These are phyloP conservation scores for Eupeodes corollae DNA, from an alignment of 1,140 invertebrate species.

Conservation along the genomic window DNA sequence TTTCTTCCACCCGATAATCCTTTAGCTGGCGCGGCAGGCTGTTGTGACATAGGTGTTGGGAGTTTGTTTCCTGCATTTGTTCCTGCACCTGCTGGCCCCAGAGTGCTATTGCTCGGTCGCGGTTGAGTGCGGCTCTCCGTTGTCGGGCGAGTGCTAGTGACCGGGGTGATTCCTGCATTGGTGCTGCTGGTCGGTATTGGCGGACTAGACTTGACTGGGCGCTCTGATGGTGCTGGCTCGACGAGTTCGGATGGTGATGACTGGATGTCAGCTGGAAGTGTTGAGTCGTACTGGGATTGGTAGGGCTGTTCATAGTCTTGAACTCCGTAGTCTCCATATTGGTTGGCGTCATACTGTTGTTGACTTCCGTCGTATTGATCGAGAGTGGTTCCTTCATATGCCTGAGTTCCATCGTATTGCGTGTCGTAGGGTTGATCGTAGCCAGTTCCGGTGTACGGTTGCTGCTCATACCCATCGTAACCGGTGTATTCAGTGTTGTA, in stretches of 20 bases:
- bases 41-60: conserved; percentile 34
- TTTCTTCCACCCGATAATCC: conserved; percentile 15
- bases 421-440: conserved; percentile 1
- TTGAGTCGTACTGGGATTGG: conserved; percentile 20
- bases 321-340: conserved; percentile 12
- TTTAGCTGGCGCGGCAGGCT: conserved; percentile 28
- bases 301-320: conserved; percentile 22
- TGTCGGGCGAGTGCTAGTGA: conserved; percentile 8
- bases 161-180: conserved; percentile 1
- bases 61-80: conserved; percentile 14
- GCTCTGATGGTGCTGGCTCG: conserved; percentile 6
- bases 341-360: conserved; percentile 18
- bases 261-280: conserved; percentile 8
- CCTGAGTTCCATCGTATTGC: conserved; percentile 26
- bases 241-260: conserved; percentile 2
- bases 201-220: conserved; percentile 7
- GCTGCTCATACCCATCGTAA: conserved; percentile 23
- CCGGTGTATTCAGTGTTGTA: conserved; percentile 32
- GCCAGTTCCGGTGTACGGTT: conserved; percentile 13
- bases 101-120: conserved; percentile 28
- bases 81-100: conserved; percentile 29
- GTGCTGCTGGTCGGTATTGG: conserved; percentile 14
- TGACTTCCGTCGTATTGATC: conserved; percentile 18
- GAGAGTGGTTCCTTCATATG: conserved; percentile 22
- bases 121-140: conserved; percentile 29